Percentiles rank a stretch among this genome's conserved stretches.
phyloP scores from a whole-genome alignment of 2,888 invertebrate genomes.

The Gymnocheta viridis region DNA sequence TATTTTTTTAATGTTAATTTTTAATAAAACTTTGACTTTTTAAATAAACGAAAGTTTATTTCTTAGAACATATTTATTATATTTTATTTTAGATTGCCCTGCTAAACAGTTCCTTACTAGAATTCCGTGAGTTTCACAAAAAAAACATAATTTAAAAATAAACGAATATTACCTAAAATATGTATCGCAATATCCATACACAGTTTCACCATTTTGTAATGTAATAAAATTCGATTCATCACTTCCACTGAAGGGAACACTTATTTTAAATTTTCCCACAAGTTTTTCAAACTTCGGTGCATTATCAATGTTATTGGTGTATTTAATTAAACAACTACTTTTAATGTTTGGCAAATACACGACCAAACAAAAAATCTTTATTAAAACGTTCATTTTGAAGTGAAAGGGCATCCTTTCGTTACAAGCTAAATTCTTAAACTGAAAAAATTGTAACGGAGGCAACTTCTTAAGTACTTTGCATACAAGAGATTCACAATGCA shows the following conservation, averaged over 20 bases:
- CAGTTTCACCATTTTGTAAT: background rate
- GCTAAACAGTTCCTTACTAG: no score
- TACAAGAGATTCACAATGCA: background rate
- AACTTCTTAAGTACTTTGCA: background rate
- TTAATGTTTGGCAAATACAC: conserved; percentile 1
- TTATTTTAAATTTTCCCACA: conserved; percentile 28
- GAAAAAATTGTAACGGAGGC: background rate
- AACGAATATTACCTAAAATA: conserved; percentile 25
- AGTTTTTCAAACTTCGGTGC: conserved; percentile 25
- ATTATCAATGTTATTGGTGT: background rate
- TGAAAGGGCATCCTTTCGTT: background rate
- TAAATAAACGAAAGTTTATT: no score
- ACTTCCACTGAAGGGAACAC: background rate
- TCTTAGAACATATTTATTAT: no score
- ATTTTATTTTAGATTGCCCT: no score
- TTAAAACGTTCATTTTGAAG: background rate
- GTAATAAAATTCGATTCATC: background rate
- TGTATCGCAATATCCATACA: conserved; percentile 24
- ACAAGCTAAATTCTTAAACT: background rate
- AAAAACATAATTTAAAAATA: background rate
- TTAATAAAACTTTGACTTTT: no score
- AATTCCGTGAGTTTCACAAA: background rate
- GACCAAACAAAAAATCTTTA: background rate
- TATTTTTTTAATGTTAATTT: no score
- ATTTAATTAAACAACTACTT: conserved; percentile 8